phyloP scores from a whole-genome alignment of 92 coral and sea anemone genomes.

The Epizoanthus illoricatus region DNA sequence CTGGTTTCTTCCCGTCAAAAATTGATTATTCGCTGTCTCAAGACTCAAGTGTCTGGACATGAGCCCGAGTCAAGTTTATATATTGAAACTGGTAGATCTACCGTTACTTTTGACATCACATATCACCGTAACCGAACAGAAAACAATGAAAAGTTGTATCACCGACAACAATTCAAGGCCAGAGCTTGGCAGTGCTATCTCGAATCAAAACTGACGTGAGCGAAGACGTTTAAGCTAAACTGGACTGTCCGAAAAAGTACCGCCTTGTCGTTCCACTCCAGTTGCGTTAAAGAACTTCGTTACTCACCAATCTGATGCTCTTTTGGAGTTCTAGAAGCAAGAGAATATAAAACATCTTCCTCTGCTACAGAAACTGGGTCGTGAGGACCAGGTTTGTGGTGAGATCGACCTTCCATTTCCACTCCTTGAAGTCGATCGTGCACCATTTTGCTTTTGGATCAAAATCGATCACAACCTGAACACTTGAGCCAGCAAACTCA shows the following conservation, averaged over 20 bases:
- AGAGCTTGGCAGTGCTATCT: too few species aligned
- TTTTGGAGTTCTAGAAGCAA: slow-evolving; percentile 73
- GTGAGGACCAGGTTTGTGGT: slow-evolving; percentile 46
- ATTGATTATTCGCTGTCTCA: too few species aligned
- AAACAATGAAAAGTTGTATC: too few species aligned
- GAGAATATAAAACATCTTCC: slow-evolving; percentile 63
- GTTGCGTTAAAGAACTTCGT: neutral
- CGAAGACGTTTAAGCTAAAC: neutral
- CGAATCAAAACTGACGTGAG: neutral
- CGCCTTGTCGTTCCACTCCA: neutral
- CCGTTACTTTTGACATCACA: too few species aligned
- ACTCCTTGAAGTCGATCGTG: slow-evolving; percentile 76
- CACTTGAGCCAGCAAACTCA: slow-evolving; percentile 30
- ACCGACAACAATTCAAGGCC: too few species aligned
- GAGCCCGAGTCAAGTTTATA: too few species aligned
- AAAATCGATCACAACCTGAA: neutral
- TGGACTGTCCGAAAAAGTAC: too few species aligned
- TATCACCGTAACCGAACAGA: too few species aligned
- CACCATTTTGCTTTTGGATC: slow-evolving; percentile 67
- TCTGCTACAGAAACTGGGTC: slow-evolving; percentile 56
- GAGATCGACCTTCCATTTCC: slow-evolving; percentile 51
- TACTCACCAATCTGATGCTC: slow-evolving; percentile 81
- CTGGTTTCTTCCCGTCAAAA: too few species aligned
- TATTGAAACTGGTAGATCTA: too few species aligned
- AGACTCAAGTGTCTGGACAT: too few species aligned